Conservation (phyloP, 2,797 vertebrate species). For the Centroberyx gerrardi region DNA sequence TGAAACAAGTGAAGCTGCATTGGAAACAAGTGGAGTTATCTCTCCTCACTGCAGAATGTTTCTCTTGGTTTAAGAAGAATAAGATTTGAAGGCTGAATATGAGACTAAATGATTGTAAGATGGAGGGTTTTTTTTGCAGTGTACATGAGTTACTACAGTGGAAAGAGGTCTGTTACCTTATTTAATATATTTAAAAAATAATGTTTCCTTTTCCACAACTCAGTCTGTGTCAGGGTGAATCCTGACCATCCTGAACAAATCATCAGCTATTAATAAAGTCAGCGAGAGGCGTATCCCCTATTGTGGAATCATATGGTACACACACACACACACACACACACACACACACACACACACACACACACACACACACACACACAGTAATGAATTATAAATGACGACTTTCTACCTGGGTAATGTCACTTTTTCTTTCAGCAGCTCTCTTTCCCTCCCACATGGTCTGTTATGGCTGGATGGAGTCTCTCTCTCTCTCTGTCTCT, state of each 20-base stretch:
- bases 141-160: too few species aligned
- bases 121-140: too few species aligned
- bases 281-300: not conserved
- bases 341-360: slow-evolving; percentile 32
- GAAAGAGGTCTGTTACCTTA: not conserved
- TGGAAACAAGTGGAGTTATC: too few species aligned
- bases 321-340: slow-evolving; percentile 7
- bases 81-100: too few species aligned
- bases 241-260: slow-evolving; percentile 31
- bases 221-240: not conserved
- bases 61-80: too few species aligned
- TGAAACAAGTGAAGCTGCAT: too few species aligned
- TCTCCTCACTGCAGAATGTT: too few species aligned
- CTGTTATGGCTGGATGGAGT: slow-evolving; percentile 20
- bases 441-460: slow-evolving; percentile 40
- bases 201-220: slow-evolving; percentile 17
- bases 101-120: too few species aligned
- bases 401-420: slow-evolving; percentile 46
- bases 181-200: slow-evolving; percentile 50
- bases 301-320: not conserved
- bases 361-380: slow-evolving; percentile 24
- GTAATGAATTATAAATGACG: slow-evolving; percentile 50
- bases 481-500: not conserved
- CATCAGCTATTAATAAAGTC: slow-evolving; percentile 55
- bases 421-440: slow-evolving; percentile 31